Conservation (phyloP, 2,888 invertebrate genomes). For the Latrodectus elegans region DNA sequence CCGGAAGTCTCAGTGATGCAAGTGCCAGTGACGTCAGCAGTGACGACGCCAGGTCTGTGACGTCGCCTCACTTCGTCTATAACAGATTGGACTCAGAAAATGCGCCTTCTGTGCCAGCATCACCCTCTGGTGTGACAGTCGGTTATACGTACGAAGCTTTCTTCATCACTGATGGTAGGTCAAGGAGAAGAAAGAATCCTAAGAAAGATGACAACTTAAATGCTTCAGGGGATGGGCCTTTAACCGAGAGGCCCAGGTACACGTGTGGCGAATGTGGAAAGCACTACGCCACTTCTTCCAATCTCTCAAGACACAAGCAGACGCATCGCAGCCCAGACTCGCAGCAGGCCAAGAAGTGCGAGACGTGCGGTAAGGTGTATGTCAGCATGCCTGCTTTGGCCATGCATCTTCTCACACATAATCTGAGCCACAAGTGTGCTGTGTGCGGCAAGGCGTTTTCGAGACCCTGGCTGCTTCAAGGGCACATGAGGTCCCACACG, state of each 20-base stretch:
- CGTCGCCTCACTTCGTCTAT: slow-evolving; percentile 47
- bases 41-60: slow-evolving; percentile 36
- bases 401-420: slow-evolving; percentile 89
- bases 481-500: slow-evolving; percentile 89
- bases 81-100: not conserved
- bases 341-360: slow-evolving; percentile 82
- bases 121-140: slow-evolving; percentile 73
- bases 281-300: slow-evolving; percentile 91
- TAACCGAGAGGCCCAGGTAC: slow-evolving; percentile 76
- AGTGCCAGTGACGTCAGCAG: slow-evolving; percentile 43
- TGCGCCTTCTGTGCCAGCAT: not conserved
- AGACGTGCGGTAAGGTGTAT: slow-evolving; percentile 90
- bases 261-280: slow-evolving; percentile 91
- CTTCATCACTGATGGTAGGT: slow-evolving; percentile 81
- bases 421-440: slow-evolving; percentile 88
- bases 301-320: slow-evolving; percentile 91
- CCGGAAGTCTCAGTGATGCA: slow-evolving; percentile 63
- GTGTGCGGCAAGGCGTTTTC: slow-evolving; percentile 92
- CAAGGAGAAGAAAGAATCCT: slow-evolving; percentile 74
- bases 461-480: slow-evolving; percentile 92
- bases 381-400: slow-evolving; percentile 91
- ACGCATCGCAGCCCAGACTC: slow-evolving; percentile 93
- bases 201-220: slow-evolving; percentile 17
- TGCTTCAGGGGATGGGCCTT: not conserved
- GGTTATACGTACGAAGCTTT: slow-evolving; percentile 78